Conservation (phyloP, 2,888 invertebrate genomes). For the Aethes cnicana region DNA sequence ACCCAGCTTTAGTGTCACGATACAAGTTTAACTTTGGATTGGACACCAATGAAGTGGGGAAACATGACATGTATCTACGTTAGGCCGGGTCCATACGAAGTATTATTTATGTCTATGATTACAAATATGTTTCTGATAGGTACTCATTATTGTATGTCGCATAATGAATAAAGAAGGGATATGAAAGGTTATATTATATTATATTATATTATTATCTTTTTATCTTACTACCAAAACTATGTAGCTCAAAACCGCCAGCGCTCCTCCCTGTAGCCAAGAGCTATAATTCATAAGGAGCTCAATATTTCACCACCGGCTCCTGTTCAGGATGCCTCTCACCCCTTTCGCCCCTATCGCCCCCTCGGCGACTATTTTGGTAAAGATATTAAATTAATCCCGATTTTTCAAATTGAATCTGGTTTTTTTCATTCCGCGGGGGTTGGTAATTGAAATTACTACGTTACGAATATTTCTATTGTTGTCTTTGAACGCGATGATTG, state of each 20-base stretch:
- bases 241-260: background rate
- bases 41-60: too few species aligned
- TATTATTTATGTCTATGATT: too few species aligned
- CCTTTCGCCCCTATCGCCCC: constrained; percentile 37
- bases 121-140: too few species aligned
- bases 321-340: constrained; percentile 42
- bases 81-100: too few species aligned
- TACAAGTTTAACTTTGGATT: too few species aligned
- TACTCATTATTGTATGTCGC: too few species aligned
- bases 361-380: constrained; percentile 31
- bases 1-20: too few species aligned
- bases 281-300: constrained; percentile 31
- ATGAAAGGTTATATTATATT: too few species aligned
- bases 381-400: constrained; percentile 38
- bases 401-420: constrained; percentile 40
- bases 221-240: background rate
- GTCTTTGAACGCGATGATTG: constrained; percentile 11
- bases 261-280: background rate
- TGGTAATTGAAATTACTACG: constrained; percentile 21
- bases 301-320: constrained; percentile 45
- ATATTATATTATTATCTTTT: too few species aligned
- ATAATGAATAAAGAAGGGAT: too few species aligned
- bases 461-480: constrained; percentile 7
- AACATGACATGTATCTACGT: too few species aligned
- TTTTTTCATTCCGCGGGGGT: constrained; percentile 22